A percentile compares a stretch with the other conserved stretches of the same genome.
Evolutionary conservation across 2,797 vertebrate species (phyloP).

Genomic region (Mus minutoides): DNA sequence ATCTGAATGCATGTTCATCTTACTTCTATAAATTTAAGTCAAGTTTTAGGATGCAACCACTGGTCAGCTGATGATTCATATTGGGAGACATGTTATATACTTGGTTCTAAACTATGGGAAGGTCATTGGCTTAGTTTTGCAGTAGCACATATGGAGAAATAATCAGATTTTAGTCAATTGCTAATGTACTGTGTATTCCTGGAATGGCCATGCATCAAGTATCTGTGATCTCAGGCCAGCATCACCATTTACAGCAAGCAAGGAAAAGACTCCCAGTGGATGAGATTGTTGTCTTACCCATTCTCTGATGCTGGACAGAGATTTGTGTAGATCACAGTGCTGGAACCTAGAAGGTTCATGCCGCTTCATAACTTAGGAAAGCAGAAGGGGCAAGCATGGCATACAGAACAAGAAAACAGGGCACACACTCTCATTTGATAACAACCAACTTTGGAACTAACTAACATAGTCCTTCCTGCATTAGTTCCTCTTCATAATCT

Average conservation of each 20-base stretch:
- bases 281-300: not conserved
- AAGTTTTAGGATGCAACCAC: not conserved
- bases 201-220: not conserved
- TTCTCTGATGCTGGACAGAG: not conserved
- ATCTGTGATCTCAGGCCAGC: not conserved
- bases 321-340: not conserved
- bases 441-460: not conserved
- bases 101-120: not conserved
- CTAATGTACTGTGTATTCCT: not conserved
- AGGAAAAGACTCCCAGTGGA: too few species aligned
- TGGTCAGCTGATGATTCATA: not conserved
- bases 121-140: not conserved
- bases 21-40: slow-evolving; percentile 1
- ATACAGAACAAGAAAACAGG: not conserved
- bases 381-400: not conserved
- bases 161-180: not conserved
- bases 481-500: too few species aligned
- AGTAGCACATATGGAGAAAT: not conserved
- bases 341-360: not conserved
- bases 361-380: not conserved
- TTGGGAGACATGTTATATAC: not conserved
- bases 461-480: not conserved
- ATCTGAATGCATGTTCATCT: not conserved
- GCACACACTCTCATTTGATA: not conserved
- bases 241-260: not conserved